Conservation (phyloP, 2,888 invertebrate genomes). For the Cephonodes hylas region DNA sequence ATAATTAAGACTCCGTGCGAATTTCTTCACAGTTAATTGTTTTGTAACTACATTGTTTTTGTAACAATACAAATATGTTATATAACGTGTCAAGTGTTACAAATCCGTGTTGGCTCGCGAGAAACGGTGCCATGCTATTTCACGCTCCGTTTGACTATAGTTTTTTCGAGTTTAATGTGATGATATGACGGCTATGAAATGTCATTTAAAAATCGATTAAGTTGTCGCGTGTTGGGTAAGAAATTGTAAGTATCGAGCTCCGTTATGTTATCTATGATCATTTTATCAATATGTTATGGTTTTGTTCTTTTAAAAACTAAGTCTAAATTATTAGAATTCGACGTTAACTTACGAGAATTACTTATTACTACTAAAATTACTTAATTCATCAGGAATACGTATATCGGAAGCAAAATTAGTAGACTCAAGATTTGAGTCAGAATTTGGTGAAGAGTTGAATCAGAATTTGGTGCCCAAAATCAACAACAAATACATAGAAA, state of each 20-base stretch:
- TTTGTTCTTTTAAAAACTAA: no score
- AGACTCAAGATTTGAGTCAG: no score
- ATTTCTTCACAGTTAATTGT: background rate
- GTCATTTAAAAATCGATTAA: background rate
- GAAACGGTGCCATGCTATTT: conserved; percentile 14
- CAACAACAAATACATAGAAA: no score
- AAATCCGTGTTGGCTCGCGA: conserved; percentile 5
- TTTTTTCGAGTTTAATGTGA: conserved; percentile 1
- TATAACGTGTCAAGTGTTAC: background rate
- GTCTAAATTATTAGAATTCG: no score
- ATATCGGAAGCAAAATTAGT: no score
- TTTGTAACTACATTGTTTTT: background rate
- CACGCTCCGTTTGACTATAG: background rate
- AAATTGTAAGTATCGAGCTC: background rate
- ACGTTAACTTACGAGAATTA: no score
- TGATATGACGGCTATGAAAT: background rate
- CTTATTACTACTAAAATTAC: no score
- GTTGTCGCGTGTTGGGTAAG: background rate
- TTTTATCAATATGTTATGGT: no score
- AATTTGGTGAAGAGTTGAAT: no score
- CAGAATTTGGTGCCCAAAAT: no score
- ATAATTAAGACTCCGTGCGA: background rate
- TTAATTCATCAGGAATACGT: no score
- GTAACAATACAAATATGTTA: conserved; percentile 1
- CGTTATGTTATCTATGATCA: background rate